Percentiles rank a stretch among this genome's conserved stretches.
Evolutionary conservation across 2,113 vertebrate species (phyloP).

Genomic region (Canis aureus): DNA sequence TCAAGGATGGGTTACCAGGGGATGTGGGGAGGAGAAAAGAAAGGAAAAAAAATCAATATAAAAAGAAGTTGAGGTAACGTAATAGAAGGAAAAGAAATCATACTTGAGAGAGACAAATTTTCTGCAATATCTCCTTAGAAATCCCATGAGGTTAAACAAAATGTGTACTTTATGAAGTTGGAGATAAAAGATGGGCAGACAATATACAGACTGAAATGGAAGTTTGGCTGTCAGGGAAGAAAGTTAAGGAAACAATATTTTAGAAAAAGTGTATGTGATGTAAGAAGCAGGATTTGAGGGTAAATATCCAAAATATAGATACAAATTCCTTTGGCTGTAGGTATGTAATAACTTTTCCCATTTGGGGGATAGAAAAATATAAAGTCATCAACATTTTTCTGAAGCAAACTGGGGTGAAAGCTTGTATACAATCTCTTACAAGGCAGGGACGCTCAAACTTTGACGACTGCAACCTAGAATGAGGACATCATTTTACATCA

Average conservation of each 20-base stretch:
- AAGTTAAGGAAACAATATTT: not conserved
- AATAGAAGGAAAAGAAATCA: not conserved
- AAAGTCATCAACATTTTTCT: not conserved
- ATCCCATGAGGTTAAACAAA: constrained; percentile 42
- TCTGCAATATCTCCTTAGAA: not conserved
- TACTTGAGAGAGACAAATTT: not conserved
- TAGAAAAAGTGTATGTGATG: not conserved
- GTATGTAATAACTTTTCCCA: not conserved
- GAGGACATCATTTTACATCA: not conserved
- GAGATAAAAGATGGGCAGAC: constrained; percentile 30
- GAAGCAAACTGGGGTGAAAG: not conserved
- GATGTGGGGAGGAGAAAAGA: not conserved
- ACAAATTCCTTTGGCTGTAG: not conserved
- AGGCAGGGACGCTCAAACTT: not conserved
- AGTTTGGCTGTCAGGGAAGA: not conserved
- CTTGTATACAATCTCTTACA: not conserved
- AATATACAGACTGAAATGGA: not conserved
- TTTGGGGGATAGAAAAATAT: not conserved
- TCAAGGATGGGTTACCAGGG: not conserved
- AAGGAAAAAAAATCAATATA: not conserved
- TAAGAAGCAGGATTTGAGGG: not conserved
- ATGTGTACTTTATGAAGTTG: not conserved
- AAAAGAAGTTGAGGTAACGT: not conserved
- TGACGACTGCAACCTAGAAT: not conserved
- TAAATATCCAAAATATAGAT: not conserved